Evolutionary conservation across 2,888 invertebrate genomes (phyloP), one percentile per base, ranked within the genome.

Genomic region (Autographa gamma): DNA sequence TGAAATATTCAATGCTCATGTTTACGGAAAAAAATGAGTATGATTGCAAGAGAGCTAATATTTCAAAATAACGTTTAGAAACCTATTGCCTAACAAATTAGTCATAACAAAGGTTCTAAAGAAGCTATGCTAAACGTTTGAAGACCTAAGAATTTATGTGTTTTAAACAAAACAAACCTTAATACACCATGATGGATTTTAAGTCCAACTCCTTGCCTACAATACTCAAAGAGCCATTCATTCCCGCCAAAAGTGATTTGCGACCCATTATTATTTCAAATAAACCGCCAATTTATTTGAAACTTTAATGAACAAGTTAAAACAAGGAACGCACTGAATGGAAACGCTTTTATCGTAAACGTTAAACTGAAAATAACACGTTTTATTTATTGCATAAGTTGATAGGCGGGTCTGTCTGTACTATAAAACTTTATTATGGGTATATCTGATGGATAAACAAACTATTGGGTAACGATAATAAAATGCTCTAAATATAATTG

Each of bases 401-500:
- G 14, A 67, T 64, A 58, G 31, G 61, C n/a, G 38, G 48, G 62
- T 70, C 54, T n/a, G 43, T 63, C 18, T 54, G 43, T 62, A 71
- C 31, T 41, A 79, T 76, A 74, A 77, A 78, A 74, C 43, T 81
- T 82, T 83, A 82, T 81, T 79, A 66, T 60, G 25, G 69, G 73
- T 73, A 82, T 81, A 83, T 86, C 82, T 81, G 81, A 86, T 82
- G 79, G 71, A 82, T 82, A 86, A 83, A 83, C 80, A 85, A 74
- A 85, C 81, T 78, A 77, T 89, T 88, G 74, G 73, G 81, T 61
- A 89, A 89, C 73, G 61, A 58, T 88, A 71, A 86, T 90, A 90
- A 91, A 91, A 85, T 87, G 88, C 83, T 89, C 89, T 75, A 86
- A 82, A 90, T 91, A 83, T 86, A 80, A 88, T 84, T 88, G 89